Percentiles rank a stretch among this genome's conserved stretches.
Evolutionary conservation across 2,888 invertebrate species (phyloP).

Genomic region (Pachycephus smyrnensis): DNA sequence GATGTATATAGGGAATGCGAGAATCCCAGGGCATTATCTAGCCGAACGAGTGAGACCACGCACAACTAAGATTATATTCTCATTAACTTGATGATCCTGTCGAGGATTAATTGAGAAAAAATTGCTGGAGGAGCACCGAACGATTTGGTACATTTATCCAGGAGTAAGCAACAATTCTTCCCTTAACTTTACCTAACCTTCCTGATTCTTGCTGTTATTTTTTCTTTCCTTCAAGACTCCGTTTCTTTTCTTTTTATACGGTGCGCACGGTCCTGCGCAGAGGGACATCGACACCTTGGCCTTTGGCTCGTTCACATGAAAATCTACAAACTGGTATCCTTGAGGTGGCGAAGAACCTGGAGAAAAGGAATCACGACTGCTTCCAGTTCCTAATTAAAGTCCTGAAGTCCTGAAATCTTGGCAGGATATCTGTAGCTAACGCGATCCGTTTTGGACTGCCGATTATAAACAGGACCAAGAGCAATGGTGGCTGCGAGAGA

Average conservation of each 20-base stretch:
- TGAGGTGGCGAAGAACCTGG: neutral
- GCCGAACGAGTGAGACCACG: conserved; percentile 52
- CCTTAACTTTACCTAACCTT: neutral
- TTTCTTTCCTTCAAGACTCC: neutral
- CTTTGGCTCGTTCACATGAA: neutral
- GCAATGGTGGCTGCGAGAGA: neutral
- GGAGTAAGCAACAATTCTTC: neutral
- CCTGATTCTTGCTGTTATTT: neutral
- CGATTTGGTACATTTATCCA: neutral
- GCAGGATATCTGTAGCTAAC: neutral
- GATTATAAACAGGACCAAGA: neutral
- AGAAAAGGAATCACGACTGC: neutral
- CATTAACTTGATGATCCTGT: conserved; percentile 47
- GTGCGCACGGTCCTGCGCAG: neutral
- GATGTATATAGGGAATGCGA: neutral
- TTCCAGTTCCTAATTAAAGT: neutral
- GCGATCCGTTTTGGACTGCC: conserved; percentile 3
- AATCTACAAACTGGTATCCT: neutral
- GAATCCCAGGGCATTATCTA: conserved; percentile 30
- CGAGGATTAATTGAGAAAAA: conserved; percentile 37
- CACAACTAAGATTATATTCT: conserved; percentile 62
- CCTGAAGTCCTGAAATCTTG: neutral
- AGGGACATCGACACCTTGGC: neutral
- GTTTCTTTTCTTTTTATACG: neutral
- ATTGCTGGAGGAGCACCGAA: conserved; percentile 21